These are phyloP conservation scores for Sphecodes monilicornis DNA, from an alignment of 2,888 invertebrate species.

Conservation along the genomic window DNA sequence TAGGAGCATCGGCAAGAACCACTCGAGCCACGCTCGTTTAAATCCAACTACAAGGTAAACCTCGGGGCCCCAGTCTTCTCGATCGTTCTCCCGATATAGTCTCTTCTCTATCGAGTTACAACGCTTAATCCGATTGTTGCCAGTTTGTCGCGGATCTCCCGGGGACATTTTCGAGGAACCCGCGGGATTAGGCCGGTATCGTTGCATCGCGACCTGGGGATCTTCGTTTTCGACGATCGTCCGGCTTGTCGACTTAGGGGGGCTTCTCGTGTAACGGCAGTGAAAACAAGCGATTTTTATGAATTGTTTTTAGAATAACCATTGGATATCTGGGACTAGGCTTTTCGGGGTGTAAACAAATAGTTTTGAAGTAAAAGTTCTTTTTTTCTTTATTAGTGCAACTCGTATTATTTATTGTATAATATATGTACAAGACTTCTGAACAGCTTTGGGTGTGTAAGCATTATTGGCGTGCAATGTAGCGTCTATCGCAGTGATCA, in stretches of 20 bases:
- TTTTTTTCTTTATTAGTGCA: too few relatives aligned
- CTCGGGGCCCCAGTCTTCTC: slow-evolving; percentile 20
- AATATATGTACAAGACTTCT: too few relatives aligned
- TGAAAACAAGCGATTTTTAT: too few relatives aligned
- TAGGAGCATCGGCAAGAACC: slow-evolving; percentile 46
- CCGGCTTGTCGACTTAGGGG: background rate
- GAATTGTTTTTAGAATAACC: too few relatives aligned
- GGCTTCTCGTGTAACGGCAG: too few relatives aligned
- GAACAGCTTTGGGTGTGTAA: too few relatives aligned
- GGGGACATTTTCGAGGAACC: slow-evolving; percentile 26
- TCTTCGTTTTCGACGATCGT: background rate
- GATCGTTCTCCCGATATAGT: slow-evolving; percentile 1
- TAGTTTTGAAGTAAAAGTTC: too few relatives aligned
- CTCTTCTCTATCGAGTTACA: slow-evolving; percentile 40
- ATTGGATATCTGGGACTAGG: too few relatives aligned
- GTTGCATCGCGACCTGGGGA: slow-evolving; percentile 5
- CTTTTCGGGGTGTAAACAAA: too few relatives aligned
- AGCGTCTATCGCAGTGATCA: too few relatives aligned
- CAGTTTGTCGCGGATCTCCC: slow-evolving; percentile 42
- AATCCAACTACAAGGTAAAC: slow-evolving; percentile 65
- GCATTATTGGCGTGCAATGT: too few relatives aligned
- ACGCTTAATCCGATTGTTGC: slow-evolving; percentile 60
- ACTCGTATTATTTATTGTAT: too few relatives aligned
- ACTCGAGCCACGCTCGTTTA: slow-evolving; percentile 56
- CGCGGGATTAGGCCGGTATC: slow-evolving; percentile 44